Evolutionary conservation across 2,797 vertebrate species (phyloP).

Genomic region (Pipistrellus pygmaeus): DNA sequence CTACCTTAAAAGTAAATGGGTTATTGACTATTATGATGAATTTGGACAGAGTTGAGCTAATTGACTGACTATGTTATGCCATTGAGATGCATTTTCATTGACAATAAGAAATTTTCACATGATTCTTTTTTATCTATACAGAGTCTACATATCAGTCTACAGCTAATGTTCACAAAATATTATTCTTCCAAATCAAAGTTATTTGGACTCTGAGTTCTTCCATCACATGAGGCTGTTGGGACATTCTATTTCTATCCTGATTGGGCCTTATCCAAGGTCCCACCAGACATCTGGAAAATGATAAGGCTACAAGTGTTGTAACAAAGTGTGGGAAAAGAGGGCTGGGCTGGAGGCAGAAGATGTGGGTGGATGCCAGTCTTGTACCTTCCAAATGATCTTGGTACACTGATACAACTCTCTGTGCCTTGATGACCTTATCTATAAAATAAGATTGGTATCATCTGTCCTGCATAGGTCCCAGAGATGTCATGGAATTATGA

Average conservation of each 20-base stretch:
- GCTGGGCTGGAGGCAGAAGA: neutral
- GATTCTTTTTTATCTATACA: neutral
- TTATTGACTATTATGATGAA: neutral
- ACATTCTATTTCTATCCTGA: neutral
- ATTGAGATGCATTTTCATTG: neutral
- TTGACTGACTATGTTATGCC: neutral
- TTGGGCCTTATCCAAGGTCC: neutral
- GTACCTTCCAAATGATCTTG: neutral
- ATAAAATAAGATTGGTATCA: neutral
- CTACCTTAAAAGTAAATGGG: conserved; percentile 5
- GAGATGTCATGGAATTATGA: neutral
- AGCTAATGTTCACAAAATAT: neutral
- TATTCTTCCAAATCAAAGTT: neutral
- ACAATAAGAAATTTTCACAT: neutral
- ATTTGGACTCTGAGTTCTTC: neutral
- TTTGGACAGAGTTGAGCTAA: neutral
- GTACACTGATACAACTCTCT: neutral
- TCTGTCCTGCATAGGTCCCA: neutral
- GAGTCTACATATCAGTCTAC: neutral
- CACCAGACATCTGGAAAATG: conserved; percentile 1
- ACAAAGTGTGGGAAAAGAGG: neutral
- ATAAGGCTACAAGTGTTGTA: neutral
- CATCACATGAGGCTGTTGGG: neutral
- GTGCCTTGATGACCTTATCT: neutral
- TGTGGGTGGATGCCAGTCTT: neutral